Evolutionary conservation across 1,140 invertebrate species (phyloP).

Genomic region (Cecropterus lyciades): DNA sequence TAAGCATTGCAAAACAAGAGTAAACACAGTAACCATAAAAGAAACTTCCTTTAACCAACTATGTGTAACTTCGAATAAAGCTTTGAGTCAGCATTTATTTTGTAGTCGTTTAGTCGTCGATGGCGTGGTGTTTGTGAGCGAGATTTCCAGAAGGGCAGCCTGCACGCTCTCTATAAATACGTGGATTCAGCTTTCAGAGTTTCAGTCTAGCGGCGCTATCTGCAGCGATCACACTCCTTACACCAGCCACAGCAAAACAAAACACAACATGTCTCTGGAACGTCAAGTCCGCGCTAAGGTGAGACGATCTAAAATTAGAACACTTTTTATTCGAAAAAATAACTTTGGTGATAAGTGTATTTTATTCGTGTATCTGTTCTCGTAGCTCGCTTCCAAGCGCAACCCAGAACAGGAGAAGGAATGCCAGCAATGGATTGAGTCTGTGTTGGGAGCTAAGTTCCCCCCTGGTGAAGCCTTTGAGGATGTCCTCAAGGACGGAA

Average conservation of each 20-base stretch:
- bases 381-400: conserved; percentile 94
- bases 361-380: conserved; percentile 1
- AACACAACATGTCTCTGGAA: conserved; percentile 90
- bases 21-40: conserved; percentile 3
- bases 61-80: background rate
- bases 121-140: conserved; percentile 55
- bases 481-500: conserved; percentile 94
- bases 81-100: conserved; percentile 79
- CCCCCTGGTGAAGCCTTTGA: conserved; percentile 90
- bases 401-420: conserved; percentile 94
- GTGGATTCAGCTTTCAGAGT: conserved; percentile 67
- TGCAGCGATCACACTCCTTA: conserved; percentile 55
- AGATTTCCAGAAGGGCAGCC: conserved; percentile 79
- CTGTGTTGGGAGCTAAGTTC: conserved; percentile 93
- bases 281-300: conserved; percentile 92
- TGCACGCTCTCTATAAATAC: conserved; percentile 80
- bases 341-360: conserved; percentile 1
- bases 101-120: conserved; percentile 57
- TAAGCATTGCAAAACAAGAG: too few species aligned
- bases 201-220: conserved; percentile 77
- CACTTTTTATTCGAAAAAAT: conserved; percentile 3
- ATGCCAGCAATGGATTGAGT: conserved; percentile 96
- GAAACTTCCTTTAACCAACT: conserved; percentile 7
- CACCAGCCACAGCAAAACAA: conserved; percentile 69
- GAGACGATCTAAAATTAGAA: conserved; percentile 60